A percentile compares a stretch with the other conserved stretches of the same genome.
Conservation (phyloP, 2,113 vertebrate genomes). For the Bos javanicus region DNA sequence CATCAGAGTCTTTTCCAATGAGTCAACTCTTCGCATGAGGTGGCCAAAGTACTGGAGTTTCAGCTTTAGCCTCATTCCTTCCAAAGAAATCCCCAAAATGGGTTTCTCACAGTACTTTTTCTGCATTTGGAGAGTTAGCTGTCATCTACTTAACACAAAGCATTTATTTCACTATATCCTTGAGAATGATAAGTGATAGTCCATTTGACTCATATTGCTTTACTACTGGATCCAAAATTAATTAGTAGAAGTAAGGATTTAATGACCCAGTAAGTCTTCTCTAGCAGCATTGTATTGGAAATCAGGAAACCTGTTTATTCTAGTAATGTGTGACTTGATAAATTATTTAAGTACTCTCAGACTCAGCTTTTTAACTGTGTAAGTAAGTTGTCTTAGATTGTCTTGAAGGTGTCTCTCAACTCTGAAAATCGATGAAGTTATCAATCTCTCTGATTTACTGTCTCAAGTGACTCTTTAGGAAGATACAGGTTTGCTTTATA, state of each 20-base stretch:
- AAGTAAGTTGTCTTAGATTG: not conserved
- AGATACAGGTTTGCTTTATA: not conserved
- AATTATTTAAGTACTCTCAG: not conserved
- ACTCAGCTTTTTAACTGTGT: not conserved
- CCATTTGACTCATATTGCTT: not conserved
- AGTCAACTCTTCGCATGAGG: too few species aligned
- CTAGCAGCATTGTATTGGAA: not conserved
- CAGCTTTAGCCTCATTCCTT: too few species aligned
- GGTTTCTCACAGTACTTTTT: not conserved
- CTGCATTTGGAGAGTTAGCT: not conserved
- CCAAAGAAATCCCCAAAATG: not conserved
- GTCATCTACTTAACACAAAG: not conserved
- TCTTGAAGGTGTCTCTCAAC: not conserved
- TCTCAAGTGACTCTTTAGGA: not conserved
- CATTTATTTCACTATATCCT: not conserved
- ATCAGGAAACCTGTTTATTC: not conserved
- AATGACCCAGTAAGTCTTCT: not conserved
- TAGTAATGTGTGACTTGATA: not conserved
- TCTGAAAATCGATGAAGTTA: not conserved
- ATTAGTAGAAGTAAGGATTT: not conserved
- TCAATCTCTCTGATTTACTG: not conserved
- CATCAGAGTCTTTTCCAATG: too few species aligned
- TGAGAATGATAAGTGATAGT: not conserved
- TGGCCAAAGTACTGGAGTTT: too few species aligned
- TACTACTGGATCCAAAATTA: not conserved